Base-by-base conservation (phyloP, 2,888 invertebrate genomes). In the Drosophila lacicola region DNA sequence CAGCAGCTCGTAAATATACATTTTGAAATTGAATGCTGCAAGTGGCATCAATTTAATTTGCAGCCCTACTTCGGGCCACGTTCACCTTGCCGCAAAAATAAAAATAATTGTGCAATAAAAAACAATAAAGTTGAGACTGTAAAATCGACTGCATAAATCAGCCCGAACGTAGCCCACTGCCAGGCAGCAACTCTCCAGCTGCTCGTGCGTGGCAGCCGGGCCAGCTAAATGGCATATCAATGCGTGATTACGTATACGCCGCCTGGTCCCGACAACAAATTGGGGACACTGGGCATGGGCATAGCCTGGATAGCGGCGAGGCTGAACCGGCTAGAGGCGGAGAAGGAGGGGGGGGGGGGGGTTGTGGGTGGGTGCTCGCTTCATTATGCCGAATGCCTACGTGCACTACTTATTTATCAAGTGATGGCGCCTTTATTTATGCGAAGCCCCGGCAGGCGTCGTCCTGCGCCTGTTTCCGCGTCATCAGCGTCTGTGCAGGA, bases 191-290 rank as follows among this genome's bases (percentile, higher is more conserved):
- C 42, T 13, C 37, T 25, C 4, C 45, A 37, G 29, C 37, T 36
- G 49, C 19, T 58, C 61, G 70, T 60, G 80, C 62, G 65, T 70
- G 74, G 21, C 53, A 17, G 49, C 42, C 19, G 29, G 44, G 64
- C 63, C 63, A 49, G 70, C 80, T 74, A 85, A 85, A 85, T 85
- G 89, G 80, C 78, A 88, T 85, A 89, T 89, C 90, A 85, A 85
- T 89, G 86, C 78, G 70, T 80, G 86, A 89, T 89, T 85, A 85
- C 86, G 89, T 88, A 89, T 82, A 89, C 85, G 89, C 80, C 69
- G 78, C 78, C 34, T 88, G 69, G 54, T 57, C 58, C 78, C 67
- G 57, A 67, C 73, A 85, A 77, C 75, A 78, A 76, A 76, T 74
- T 76, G 69, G 60, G 72, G 49, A 62, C 56, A 72, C 36, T 57